phyloP scores from a whole-genome alignment of 2,888 invertebrate species.

The Seira musarum region DNA sequence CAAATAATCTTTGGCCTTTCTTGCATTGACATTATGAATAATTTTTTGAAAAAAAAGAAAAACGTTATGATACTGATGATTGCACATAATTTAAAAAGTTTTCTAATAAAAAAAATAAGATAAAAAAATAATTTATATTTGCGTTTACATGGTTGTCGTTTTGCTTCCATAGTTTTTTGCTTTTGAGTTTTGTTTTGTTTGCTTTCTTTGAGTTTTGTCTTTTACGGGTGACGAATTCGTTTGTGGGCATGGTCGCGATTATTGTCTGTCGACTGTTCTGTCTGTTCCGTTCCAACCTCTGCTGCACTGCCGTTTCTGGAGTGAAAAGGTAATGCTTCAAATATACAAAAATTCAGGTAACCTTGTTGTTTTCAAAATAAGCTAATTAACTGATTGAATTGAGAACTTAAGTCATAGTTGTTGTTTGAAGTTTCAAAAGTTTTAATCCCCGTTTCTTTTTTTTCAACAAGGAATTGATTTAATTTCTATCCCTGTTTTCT shows the following conservation, averaged over 20 bases:
- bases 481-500: conserved; percentile 12
- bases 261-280: no score
- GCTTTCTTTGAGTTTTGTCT: neutral
- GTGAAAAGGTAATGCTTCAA: neutral
- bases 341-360: neutral
- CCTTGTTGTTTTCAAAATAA: no score
- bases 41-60: conserved; percentile 26
- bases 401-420: no score
- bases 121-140: conserved; percentile 10
- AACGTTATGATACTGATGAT: no score
- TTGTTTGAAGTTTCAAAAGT: neutral
- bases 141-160: neutral
- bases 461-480: neutral
- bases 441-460: neutral
- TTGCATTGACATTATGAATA: neutral
- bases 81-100: conserved; percentile 37
- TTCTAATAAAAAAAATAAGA: conserved; percentile 21
- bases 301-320: neutral
- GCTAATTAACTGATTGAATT: no score
- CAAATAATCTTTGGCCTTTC: neutral
- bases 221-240: neutral
- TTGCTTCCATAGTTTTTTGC: conserved; percentile 16
- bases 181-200: conserved; percentile 21
- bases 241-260: neutral
- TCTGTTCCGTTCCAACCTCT: no score